phyloP scores from a whole-genome alignment of 92 coral and sea anemone genomes.

The Pocillopora meandrina region DNA sequence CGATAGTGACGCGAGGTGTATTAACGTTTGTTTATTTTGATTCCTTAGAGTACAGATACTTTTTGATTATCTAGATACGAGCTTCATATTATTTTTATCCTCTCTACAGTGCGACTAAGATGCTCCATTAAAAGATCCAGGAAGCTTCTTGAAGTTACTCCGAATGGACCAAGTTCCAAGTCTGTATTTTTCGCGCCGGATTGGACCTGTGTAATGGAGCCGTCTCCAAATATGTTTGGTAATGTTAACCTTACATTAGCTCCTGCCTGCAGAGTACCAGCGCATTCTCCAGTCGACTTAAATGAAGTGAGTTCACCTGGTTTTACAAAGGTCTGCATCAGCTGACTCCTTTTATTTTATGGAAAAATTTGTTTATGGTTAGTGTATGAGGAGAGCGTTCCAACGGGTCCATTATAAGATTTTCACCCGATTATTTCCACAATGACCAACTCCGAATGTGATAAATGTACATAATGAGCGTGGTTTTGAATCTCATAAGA shows the following conservation, averaged over 20 bases:
- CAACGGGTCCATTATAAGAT: no score
- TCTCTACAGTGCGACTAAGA: conserved; percentile 3
- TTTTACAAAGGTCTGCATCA: neutral
- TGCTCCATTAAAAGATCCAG: neutral
- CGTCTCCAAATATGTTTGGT: neutral
- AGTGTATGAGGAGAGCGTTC: neutral
- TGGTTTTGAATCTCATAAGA: neutral
- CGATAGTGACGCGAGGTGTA: no score
- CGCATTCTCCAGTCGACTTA: neutral
- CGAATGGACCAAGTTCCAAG: no score
- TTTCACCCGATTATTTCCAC: no score
- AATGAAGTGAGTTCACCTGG: conserved; percentile 1
- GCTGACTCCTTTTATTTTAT: neutral
- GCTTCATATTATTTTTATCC: neutral
- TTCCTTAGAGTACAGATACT: no score
- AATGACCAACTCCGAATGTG: no score
- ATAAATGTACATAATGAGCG: neutral
- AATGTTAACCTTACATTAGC: conserved; percentile 2
- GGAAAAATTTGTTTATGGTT: neutral
- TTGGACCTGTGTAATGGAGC: neutral
- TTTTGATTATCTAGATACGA: no score
- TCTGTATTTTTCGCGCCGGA: neutral
- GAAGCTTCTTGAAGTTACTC: neutral
- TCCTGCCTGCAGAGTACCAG: conserved; percentile 15
- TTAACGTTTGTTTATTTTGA: no score